Base-by-base conservation (phyloP, 2,888 invertebrate genomes). In the Epiblema foenella region DNA sequence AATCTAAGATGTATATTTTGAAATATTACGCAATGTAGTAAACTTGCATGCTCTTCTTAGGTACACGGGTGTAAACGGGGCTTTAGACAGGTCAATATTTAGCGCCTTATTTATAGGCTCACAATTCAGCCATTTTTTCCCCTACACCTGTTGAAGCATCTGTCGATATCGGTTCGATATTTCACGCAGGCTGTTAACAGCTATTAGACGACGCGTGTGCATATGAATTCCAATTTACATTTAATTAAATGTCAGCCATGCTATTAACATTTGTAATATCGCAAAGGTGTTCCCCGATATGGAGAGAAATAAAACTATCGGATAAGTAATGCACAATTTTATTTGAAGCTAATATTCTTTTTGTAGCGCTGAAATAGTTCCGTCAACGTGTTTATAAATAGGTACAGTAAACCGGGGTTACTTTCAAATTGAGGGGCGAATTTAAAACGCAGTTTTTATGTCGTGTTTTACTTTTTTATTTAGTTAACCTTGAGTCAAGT, bases 171-270 rank as follows among this genome's bases (percentile, higher is more conserved):
- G 69, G 59, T 77, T 77, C 85, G 79, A 83, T 86, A 85, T 81
- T 83, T 85, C 85, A 85, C 77, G 73, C 78, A 72, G 69, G 73
- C 74, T 74, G 73, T 69, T 57, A 57, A 24, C 75, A 75, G 73
- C 72, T 66, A 76, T 74, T 73, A 58, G 66, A 18, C 11, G 75
- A 72, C 75, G 72, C 77, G 76, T 77, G 78, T 77, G 74, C 77
- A 73, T 72, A 72, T 20, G 51, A 29, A 54, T 66, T 65, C 51
- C 60, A 70, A 68, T 73, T 73, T 77, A 75, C 77, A 76, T 81
- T 76, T 78, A 77, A 79, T 77, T 79, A 84, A 86, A 87, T 85
- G 85, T 86, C 86, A 86, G 78, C 75, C 70, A 62, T 51, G 77
- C 77, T 76, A 81, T 84, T 83, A 82, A 69, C 78, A 83, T 83